A percentile compares a stretch with the other conserved stretches of the same genome.
These are phyloP conservation scores for Trichomalopsis sarcophagae DNA, from an alignment of 1,140 invertebrate species.

Conservation along the genomic window DNA sequence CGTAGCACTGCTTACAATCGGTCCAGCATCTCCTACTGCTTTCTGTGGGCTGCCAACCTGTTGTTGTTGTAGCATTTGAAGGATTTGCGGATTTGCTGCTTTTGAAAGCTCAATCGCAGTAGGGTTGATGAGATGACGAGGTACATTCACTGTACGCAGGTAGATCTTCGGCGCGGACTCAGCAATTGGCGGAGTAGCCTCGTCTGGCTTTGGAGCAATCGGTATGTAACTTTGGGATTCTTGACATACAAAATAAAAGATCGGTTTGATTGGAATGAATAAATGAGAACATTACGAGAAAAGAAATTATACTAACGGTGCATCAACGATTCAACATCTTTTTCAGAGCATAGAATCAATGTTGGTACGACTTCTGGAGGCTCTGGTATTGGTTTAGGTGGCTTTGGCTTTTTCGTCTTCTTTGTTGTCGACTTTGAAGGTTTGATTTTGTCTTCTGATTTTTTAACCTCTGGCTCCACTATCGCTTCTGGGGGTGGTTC, in stretches of 20 bases:
- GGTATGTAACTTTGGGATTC: constrained; percentile 51
- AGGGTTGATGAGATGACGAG: constrained; percentile 35
- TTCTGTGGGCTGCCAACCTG: not conserved
- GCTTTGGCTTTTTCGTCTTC: not conserved
- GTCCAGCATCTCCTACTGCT: not conserved
- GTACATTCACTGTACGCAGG: constrained; percentile 46
- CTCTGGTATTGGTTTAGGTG: constrained; percentile 17
- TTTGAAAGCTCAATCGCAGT: constrained; percentile 9
- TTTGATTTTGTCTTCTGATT: constrained; percentile 2
- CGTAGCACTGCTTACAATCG: not conserved
- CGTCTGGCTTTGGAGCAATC: constrained; percentile 58
- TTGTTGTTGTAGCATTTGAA: not conserved
- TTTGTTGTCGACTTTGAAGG: not conserved
- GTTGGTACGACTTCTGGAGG: constrained; percentile 60
- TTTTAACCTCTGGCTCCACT: not conserved
- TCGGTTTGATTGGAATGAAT: constrained; percentile 7
- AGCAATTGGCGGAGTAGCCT: not conserved
- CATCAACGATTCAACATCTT: constrained; percentile 53
- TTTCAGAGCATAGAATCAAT: constrained; percentile 65
- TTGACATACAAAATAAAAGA: constrained; percentile 25
- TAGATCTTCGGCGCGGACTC: constrained; percentile 11
- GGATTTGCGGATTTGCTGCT: not conserved
- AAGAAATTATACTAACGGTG: not conserved
- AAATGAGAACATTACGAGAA: not conserved
- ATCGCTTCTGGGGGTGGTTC: not conserved